These are phyloP conservation scores for Ceyx margarethae DNA, from an alignment of 2,113 vertebrate species.

Conservation along the genomic window DNA sequence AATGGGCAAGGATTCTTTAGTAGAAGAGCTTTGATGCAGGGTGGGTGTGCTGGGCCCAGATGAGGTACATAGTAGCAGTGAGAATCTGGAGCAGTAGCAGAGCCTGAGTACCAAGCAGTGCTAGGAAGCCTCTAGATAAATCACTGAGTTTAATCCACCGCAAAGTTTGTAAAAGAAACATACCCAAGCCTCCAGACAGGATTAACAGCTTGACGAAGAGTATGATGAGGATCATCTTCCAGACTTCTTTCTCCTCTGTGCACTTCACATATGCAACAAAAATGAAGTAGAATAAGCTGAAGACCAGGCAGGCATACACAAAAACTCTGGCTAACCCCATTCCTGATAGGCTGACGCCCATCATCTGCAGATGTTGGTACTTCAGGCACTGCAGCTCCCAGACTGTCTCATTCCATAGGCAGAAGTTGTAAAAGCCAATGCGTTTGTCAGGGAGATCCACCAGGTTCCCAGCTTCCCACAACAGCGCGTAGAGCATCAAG, in stretches of 20 bases:
- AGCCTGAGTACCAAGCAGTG: conserved; percentile 39
- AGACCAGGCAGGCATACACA: conserved; percentile 59
- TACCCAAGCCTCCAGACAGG: conserved; percentile 44
- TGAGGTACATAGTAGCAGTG: background rate
- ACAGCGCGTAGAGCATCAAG: conserved; percentile 56
- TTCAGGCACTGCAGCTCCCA: conserved; percentile 41
- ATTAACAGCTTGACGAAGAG: background rate
- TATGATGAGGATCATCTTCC: background rate
- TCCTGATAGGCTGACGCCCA: conserved; percentile 5
- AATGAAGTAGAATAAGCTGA: conserved; percentile 41
- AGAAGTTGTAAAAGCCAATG: conserved; percentile 78
- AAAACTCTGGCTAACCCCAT: conserved; percentile 50
- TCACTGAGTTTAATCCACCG: conserved; percentile 56
- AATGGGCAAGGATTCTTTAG: background rate
- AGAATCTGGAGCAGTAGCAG: conserved; percentile 61
- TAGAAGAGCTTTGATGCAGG: background rate
- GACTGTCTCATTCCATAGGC: conserved; percentile 53
- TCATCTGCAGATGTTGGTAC: background rate
- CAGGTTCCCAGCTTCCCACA: conserved; percentile 64
- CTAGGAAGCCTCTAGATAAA: conserved; percentile 50
- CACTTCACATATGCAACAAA: background rate
- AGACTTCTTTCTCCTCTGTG: background rate
- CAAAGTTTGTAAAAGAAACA: conserved; percentile 28
- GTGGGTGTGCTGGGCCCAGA: background rate
- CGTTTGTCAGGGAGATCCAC: conserved; percentile 38